phyloP scores from a whole-genome alignment of 2,797 vertebrate species.

The Dendrocincla tyrannina region DNA sequence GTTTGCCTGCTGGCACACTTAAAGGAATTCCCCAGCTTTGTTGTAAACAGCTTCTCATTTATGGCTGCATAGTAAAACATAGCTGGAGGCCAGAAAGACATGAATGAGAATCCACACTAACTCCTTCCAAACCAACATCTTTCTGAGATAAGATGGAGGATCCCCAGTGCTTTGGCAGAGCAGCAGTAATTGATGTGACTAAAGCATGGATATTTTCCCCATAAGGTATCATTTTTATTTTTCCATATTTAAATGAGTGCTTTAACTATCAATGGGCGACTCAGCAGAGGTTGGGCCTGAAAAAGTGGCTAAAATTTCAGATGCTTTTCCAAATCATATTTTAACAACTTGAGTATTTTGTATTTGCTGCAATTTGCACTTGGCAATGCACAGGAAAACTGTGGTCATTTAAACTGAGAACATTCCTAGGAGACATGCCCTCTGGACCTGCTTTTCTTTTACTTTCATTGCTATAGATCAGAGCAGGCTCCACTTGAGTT shows the following conservation, averaged over 20 bases:
- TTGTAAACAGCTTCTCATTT: conserved; percentile 73
- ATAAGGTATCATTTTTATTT: background rate
- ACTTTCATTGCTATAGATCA: background rate
- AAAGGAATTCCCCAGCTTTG: conserved; percentile 77
- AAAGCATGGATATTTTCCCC: background rate
- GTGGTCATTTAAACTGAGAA: background rate
- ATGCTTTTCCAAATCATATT: background rate
- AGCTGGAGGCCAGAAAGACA: conserved; percentile 64
- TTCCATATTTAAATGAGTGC: background rate
- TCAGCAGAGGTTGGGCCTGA: background rate
- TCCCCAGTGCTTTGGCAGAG: background rate
- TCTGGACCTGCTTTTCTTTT: background rate
- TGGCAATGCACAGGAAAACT: background rate
- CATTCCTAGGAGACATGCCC: background rate
- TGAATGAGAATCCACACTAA: background rate
- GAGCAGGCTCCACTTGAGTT: background rate
- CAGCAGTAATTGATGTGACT: background rate
- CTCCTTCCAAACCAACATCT: background rate
- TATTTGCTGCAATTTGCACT: background rate
- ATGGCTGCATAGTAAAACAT: conserved; percentile 70
- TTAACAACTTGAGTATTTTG: background rate
- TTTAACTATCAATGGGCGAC: background rate
- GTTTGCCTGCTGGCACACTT: conserved; percentile 79
- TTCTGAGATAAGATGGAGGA: background rate
- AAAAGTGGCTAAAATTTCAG: background rate